These are phyloP conservation scores for Harpagoxenus sublaevis DNA, from an alignment of 2,888 invertebrate genomes.

Conservation along the genomic window DNA sequence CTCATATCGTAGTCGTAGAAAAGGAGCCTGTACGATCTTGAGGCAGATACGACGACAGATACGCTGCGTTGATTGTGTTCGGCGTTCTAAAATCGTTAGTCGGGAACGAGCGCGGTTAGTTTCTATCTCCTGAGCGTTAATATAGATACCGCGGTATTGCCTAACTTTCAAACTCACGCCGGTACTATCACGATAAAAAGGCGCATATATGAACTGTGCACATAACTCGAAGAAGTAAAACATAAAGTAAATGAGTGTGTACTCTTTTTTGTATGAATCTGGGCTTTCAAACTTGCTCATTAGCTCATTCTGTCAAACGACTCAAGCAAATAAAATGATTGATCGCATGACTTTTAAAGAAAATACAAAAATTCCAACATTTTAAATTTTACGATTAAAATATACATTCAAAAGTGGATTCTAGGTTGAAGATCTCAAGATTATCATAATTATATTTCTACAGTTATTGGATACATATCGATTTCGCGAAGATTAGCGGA, in stretches of 20 bases:
- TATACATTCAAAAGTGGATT: background rate
- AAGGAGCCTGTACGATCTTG: conserved; percentile 9
- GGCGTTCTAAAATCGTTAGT: conserved; percentile 60
- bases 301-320: background rate
- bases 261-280: background rate
- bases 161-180: conserved; percentile 10
- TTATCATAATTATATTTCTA: background rate
- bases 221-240: background rate
- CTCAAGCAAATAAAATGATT: background rate
- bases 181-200: conserved; percentile 1
- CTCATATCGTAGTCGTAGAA: conserved; percentile 23
- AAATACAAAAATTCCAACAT: background rate
- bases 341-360: background rate
- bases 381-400: background rate
- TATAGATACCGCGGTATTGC: conserved; percentile 27
- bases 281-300: background rate
- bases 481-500: background rate
- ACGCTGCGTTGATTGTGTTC: conserved; percentile 30
- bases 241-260: background rate
- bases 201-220: background rate
- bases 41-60: conserved; percentile 56
- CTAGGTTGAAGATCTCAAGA: background rate
- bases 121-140: conserved; percentile 64
- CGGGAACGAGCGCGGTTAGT: conserved; percentile 67
- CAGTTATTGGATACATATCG: background rate